Evolutionary conservation across 2,797 vertebrate species (phyloP), one percentile per base, ranked within the genome.

Genomic region (Decapterus maruadsi): DNA sequence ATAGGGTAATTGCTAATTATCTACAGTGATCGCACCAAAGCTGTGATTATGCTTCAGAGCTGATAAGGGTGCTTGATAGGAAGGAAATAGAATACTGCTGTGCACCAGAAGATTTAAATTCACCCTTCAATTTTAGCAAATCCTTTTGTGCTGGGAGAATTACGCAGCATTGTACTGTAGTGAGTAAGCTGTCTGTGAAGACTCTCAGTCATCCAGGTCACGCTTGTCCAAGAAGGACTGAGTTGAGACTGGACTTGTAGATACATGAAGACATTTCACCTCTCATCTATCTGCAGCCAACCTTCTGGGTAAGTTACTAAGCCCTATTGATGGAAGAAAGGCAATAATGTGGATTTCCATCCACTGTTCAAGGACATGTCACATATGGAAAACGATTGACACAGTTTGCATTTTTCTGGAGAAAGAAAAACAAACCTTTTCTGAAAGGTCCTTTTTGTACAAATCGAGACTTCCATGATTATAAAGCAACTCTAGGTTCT

Each of bases 1-100:
- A 87, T 82, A 86, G 81, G 61, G 53, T 88, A 89, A 90, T 84
- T 89, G 82, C 81, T 91, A 88, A 92, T 92, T 91, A 91, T 82
- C 80, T 77, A 58, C 75, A 78, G 72, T 61, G 84, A 90, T 88
- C 81, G 77, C 78, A 79, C 75, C 79, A 83, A 90, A 90, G 87
- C 90, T 90, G 88, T 90, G 87, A 90, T 91, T 90, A 88, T 72
- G 77, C 83, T 68, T 75, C 69, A 66, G 72, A 81, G 86, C 50
- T 89, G 85, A 91, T 89, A 72, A 88, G 80, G 60, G 81, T 69
- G 65, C 76, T 82, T 77, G 85, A 85, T 79, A 84, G 62, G 68
- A 78, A 82, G 75, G 80, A 78, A 85, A 76, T 10, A 43, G 53
- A 75, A 68, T 16, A 65, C 64, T 40, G 70, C 76, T 61, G 46